Evolutionary conservation across 1,140 invertebrate species (phyloP).

Genomic region (Anagrus nilaparvatae): DNA sequence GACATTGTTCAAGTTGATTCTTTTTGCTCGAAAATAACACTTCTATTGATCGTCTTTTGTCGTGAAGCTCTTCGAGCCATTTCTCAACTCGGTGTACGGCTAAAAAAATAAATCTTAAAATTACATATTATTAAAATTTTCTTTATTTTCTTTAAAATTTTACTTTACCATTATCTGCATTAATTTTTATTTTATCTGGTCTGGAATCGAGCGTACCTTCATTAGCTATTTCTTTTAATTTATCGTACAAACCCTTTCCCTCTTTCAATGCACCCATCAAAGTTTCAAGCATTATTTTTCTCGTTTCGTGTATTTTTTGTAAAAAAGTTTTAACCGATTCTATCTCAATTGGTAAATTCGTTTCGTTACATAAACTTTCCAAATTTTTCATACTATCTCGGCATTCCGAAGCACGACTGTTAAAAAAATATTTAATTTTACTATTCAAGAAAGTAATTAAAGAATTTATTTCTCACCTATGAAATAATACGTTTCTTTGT

Average conservation of each 20-base stretch:
- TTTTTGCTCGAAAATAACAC: constrained; percentile 59
- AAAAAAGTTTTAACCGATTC: constrained; percentile 55
- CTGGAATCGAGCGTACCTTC: constrained; percentile 64
- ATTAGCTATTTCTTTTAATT: constrained; percentile 54
- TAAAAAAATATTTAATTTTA: constrained; percentile 16
- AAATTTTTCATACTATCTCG: constrained; percentile 57
- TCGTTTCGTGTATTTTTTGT: constrained; percentile 51
- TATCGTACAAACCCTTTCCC: constrained; percentile 64
- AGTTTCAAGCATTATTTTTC: constrained; percentile 61
- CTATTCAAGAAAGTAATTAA: constrained; percentile 9
- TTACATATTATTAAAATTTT: neutral
- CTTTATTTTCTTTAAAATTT: neutral
- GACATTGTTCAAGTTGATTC: constrained; percentile 64
- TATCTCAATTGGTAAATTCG: constrained; percentile 55
- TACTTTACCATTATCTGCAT: constrained; percentile 48
- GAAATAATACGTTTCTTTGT: constrained; percentile 63
- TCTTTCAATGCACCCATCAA: constrained; percentile 68
- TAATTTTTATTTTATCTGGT: constrained; percentile 54
- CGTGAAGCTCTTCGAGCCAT: constrained; percentile 68
- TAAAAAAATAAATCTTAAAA: constrained; percentile 24
- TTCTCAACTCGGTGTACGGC: constrained; percentile 61
- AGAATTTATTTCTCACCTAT: constrained; percentile 43
- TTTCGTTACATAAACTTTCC: constrained; percentile 54
- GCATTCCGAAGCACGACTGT: constrained; percentile 57
- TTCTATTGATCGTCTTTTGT: constrained; percentile 63